These are phyloP conservation scores for Heliothis peltigera DNA, from an alignment of 2,888 invertebrate genomes.

Conservation along the genomic window DNA sequence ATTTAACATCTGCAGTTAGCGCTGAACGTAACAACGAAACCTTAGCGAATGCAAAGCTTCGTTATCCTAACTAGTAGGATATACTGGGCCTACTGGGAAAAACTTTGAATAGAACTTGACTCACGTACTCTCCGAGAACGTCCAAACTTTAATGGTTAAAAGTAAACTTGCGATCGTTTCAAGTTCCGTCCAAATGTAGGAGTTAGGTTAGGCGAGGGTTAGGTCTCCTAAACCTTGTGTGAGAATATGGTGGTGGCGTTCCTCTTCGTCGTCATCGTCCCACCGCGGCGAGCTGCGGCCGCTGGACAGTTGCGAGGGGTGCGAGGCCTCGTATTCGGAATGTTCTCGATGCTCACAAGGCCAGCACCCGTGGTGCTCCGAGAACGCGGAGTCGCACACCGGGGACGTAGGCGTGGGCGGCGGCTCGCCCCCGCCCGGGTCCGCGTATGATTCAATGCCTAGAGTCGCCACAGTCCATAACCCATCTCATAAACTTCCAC, in stretches of 20 bases:
- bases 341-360: slow-evolving; percentile 85
- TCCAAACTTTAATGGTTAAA: slow-evolving; percentile 48
- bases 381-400: slow-evolving; percentile 87
- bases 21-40: slow-evolving; percentile 75
- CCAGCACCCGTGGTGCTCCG: slow-evolving; percentile 87
- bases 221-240: slow-evolving; percentile 84
- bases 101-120: slow-evolving; percentile 79
- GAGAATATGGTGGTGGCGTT: slow-evolving; percentile 81
- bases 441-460: slow-evolving; percentile 87
- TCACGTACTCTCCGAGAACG: slow-evolving; percentile 55
- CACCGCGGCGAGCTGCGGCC: slow-evolving; percentile 86
- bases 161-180: slow-evolving; percentile 46
- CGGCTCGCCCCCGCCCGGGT: slow-evolving; percentile 86
- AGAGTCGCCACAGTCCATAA: slow-evolving; percentile 65
- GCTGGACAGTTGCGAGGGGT: slow-evolving; percentile 84
- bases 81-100: slow-evolving; percentile 67
- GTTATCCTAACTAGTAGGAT: slow-evolving; percentile 65
- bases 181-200: slow-evolving; percentile 63
- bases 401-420: slow-evolving; percentile 87
- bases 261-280: slow-evolving; percentile 86
- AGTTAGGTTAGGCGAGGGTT: slow-evolving; percentile 63
- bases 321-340: slow-evolving; percentile 79
- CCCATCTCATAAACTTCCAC: slow-evolving; percentile 56
- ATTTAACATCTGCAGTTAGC: slow-evolving; percentile 72
- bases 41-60: slow-evolving; percentile 54